Percentiles rank a stretch among this genome's conserved stretches.
These are phyloP conservation scores for Camptogramma bilineatum DNA, from an alignment of 2,888 invertebrate species.

Conservation along the genomic window DNA sequence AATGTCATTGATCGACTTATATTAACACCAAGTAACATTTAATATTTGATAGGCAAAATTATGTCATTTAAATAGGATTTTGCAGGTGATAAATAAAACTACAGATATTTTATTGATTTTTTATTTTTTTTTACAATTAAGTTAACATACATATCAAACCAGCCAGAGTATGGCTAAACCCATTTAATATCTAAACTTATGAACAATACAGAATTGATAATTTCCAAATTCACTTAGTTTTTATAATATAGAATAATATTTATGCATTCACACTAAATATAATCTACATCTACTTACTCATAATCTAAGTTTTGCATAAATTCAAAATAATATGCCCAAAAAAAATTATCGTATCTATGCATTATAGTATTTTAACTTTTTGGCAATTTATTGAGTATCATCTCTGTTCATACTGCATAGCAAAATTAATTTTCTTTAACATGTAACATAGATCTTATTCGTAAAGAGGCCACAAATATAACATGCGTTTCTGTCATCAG, in stretches of 20 bases:
- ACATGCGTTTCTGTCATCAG: conserved; percentile 85
- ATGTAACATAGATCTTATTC: conserved; percentile 85
- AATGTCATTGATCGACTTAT: no score
- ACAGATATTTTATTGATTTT: conserved; percentile 71
- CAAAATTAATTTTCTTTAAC: conserved; percentile 85
- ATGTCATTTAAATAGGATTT: no score
- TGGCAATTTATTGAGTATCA: conserved; percentile 87
- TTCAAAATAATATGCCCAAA: conserved; percentile 86
- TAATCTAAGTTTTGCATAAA: conserved; percentile 85
- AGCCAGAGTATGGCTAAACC: conserved; percentile 86
- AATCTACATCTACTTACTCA: conserved; percentile 85
- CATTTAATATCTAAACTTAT: conserved; percentile 86
- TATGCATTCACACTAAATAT: conserved; percentile 85
- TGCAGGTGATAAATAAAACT: conserved; percentile 67
- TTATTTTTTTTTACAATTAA: conserved; percentile 83
- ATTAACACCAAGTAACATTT: no score
- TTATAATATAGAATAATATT: conserved; percentile 82
- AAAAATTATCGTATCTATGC: conserved; percentile 86
- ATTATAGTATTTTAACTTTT: conserved; percentile 85
- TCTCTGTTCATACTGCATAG: conserved; percentile 82
- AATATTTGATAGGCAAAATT: no score
- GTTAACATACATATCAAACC: conserved; percentile 86
- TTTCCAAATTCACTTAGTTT: conserved; percentile 84
- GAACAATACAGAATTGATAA: conserved; percentile 86
- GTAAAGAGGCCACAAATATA: conserved; percentile 86